Evolutionary conservation across 2,888 invertebrate genomes (phyloP).

Genomic region (Aphodius sticticus): DNA sequence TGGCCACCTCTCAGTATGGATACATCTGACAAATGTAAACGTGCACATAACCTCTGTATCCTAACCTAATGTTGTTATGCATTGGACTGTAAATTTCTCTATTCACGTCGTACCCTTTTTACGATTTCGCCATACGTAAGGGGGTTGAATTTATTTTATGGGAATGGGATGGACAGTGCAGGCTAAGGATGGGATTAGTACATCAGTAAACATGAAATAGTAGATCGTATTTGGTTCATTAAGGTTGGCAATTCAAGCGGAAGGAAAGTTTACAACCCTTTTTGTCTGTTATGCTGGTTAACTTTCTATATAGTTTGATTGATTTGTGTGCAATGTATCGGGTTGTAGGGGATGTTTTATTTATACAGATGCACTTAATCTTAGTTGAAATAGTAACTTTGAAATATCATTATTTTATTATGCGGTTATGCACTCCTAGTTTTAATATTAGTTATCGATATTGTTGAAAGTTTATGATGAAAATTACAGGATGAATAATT

Average conservation of each 20-base stretch:
- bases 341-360: not conserved
- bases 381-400: not conserved
- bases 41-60: not conserved
- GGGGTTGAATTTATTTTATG: not conserved
- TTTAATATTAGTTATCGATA: too few species aligned
- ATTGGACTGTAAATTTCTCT: not conserved
- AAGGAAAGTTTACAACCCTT: not conserved
- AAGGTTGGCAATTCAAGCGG: not conserved
- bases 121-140: not conserved
- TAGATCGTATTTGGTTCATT: not conserved
- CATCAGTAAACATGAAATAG: not conserved
- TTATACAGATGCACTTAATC: not conserved
- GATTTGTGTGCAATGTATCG: not conserved
- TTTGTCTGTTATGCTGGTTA: not conserved
- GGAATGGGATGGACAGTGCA: not conserved
- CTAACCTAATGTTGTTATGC: not conserved
- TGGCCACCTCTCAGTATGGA: not conserved
- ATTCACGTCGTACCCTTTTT: conserved; percentile 4
- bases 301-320: not conserved
- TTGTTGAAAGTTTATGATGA: too few species aligned
- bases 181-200: not conserved
- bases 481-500: too few species aligned
- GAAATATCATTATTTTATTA: too few species aligned
- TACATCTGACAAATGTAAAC: not conserved
- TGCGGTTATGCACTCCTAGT: too few species aligned